Percentiles rank a stretch among this genome's conserved stretches.
These are phyloP conservation scores for Leptothorax acervorum DNA, from an alignment of 2,888 invertebrate species.

Conservation along the genomic window DNA sequence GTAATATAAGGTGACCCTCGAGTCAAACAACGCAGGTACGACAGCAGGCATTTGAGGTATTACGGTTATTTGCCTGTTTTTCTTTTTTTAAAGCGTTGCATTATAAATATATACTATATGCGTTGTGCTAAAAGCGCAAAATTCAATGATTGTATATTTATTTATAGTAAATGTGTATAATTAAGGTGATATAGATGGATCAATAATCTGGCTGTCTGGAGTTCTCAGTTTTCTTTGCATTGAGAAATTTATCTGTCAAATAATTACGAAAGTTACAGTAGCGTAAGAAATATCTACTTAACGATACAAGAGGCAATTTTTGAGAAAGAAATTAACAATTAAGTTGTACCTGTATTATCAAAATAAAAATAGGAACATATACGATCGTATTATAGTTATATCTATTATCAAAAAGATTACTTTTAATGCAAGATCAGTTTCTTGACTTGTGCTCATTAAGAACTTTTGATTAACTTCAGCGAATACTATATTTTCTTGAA, in stretches of 20 bases:
- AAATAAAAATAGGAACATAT: not conserved
- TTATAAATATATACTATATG: not conserved
- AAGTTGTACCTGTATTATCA: not conserved
- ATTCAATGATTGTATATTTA: not conserved
- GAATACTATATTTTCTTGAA: not conserved
- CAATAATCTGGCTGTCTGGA: not conserved
- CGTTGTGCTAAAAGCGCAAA: not conserved
- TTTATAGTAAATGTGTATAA: not conserved
- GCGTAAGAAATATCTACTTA: not conserved
- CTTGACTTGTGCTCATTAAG: not conserved
- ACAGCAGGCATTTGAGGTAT: not conserved
- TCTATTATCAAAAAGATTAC: not conserved
- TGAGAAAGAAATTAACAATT: not conserved
- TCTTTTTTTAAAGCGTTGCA: not conserved
- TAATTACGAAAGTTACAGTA: not conserved
- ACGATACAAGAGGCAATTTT: not conserved
- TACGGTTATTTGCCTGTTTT: not conserved
- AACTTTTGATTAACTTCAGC: not conserved
- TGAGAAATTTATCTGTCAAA: not conserved
- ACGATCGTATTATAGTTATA: not conserved
- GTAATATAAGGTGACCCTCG: not conserved
- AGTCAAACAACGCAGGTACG: not conserved
- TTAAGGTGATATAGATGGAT: not conserved
- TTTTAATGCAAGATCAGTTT: not conserved
- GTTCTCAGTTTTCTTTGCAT: not conserved